Evolutionary conservation across 1,140 invertebrate genomes (phyloP).

Genomic region (Atta colombica): DNA sequence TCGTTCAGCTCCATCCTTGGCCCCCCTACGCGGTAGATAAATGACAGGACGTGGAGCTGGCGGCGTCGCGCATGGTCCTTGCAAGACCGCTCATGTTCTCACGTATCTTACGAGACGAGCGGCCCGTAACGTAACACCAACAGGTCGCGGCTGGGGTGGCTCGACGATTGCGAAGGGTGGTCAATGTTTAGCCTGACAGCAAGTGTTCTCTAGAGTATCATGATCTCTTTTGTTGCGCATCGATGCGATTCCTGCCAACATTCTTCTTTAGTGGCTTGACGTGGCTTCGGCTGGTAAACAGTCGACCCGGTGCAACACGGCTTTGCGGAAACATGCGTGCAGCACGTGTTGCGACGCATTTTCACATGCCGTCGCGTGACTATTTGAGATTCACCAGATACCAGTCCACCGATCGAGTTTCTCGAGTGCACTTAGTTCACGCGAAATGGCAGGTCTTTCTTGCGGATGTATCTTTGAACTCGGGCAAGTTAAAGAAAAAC

Average conservation of each 20-base stretch:
- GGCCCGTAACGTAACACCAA: conserved; percentile 72
- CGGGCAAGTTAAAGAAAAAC: neutral
- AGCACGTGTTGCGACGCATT: conserved; percentile 70
- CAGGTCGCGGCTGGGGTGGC: conserved; percentile 18
- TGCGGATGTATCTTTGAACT: conserved; percentile 3
- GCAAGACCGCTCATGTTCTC: conserved; percentile 65
- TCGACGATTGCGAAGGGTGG: conserved; percentile 73
- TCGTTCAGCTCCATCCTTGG: conserved; percentile 48
- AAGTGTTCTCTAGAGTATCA: conserved; percentile 67
- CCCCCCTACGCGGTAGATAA: conserved; percentile 70
- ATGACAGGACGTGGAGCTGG: conserved; percentile 68
- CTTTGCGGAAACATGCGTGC: conserved; percentile 73
- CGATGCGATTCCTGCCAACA: conserved; percentile 41
- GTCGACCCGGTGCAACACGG: conserved; percentile 38
- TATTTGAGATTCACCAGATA: conserved; percentile 63
- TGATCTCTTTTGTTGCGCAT: conserved; percentile 71
- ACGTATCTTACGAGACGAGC: conserved; percentile 63
- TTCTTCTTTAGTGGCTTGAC: conserved; percentile 12
- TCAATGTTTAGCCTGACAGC: conserved; percentile 83
- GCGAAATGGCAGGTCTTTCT: conserved; percentile 20
- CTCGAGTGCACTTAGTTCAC: conserved; percentile 38
- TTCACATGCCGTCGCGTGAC: conserved; percentile 49
- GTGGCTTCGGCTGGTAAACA: conserved; percentile 54
- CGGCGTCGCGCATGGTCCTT: conserved; percentile 63
- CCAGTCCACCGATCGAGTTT: conserved; percentile 57